Evolutionary conservation across 92 coral and sea anemone species (phyloP).

Genomic region (Umimayanthus kanabou): DNA sequence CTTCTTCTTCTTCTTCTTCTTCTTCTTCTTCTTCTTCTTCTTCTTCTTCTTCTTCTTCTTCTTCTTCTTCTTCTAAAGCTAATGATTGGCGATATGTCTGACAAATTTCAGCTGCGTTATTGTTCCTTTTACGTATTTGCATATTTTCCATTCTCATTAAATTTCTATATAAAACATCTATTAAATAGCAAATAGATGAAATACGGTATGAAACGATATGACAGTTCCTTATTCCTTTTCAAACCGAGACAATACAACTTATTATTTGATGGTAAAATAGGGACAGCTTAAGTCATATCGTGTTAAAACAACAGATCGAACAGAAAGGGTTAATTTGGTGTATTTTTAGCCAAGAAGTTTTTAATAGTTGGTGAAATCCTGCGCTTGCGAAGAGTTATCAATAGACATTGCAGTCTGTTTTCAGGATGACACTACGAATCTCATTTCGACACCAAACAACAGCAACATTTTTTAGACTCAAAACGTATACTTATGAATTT

Average conservation of each 20-base stretch:
- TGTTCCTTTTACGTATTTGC: background rate
- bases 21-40: too few relatives aligned
- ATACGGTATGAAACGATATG: background rate
- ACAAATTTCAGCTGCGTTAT: background rate
- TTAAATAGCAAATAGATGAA: background rate
- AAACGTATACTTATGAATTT: background rate
- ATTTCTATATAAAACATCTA: too few relatives aligned
- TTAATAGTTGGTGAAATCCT: background rate
- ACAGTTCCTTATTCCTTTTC: background rate
- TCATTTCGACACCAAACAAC: background rate
- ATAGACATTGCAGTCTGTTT: background rate
- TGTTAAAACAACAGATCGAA: background rate
- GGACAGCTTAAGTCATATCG: background rate
- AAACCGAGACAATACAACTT: background rate
- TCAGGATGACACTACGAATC: background rate
- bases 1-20: too few relatives aligned
- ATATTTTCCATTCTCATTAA: background rate
- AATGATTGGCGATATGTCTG: background rate
- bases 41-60: too few relatives aligned
- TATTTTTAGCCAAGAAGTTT: background rate
- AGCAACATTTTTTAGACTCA: too few relatives aligned
- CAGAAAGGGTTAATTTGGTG: background rate
- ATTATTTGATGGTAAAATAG: background rate
- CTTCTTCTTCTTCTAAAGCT: background rate
- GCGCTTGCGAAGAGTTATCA: background rate